Base-by-base conservation (phyloP, 2,797 vertebrate genomes). In the Eupleurogrammus muticus region DNA sequence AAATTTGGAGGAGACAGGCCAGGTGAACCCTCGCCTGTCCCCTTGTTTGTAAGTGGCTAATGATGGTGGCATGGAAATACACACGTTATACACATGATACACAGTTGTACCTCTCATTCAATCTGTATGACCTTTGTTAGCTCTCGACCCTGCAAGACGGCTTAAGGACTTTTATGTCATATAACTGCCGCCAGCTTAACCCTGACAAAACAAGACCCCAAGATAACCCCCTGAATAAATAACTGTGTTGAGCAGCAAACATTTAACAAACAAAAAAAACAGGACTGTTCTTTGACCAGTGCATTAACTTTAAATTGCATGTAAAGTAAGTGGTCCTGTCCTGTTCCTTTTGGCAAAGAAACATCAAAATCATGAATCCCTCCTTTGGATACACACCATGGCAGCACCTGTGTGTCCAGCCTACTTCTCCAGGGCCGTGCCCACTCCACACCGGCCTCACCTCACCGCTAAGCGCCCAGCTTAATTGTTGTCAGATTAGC, bases 401-500 rank as follows among this genome's bases (percentile, higher is more conserved):
- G 49, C 17, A n/a, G 44, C 0, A 2, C 32, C 19, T 58, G 9
- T 9, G 23, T 46, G 52, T 56, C 58, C 42, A 40, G 17, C 9
- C 21, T 44, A 9, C 20, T 28, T 51, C 47, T 38, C 24, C 46
- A 35, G 12, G 12, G 28, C 51, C 66, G 70, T 74, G 5, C 49
- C 66, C 61, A 34, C 54, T 23, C 47, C 49, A 36, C 66, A 0
- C 34, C 46, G 9, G 5, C 60, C 40, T 49, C 66, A 58, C 21
- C 36, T 68, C 52, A 23, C 60, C 53, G 14, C 74, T 78, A 83
- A 89, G 80, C 82, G 38, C 81, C 65, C 52, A 0, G 56, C 48
- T 76, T 84, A 90, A 87, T 70, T 80, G 80, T 70, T 44, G 79
- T 65, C 79, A 84, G 89, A 92, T 91, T 89, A 89, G 82, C 83